A percentile compares a stretch with the other conserved stretches of the same genome.
Evolutionary conservation across 2,113 vertebrate genomes (phyloP).

Genomic region (Hippocampus abdominalis): DNA sequence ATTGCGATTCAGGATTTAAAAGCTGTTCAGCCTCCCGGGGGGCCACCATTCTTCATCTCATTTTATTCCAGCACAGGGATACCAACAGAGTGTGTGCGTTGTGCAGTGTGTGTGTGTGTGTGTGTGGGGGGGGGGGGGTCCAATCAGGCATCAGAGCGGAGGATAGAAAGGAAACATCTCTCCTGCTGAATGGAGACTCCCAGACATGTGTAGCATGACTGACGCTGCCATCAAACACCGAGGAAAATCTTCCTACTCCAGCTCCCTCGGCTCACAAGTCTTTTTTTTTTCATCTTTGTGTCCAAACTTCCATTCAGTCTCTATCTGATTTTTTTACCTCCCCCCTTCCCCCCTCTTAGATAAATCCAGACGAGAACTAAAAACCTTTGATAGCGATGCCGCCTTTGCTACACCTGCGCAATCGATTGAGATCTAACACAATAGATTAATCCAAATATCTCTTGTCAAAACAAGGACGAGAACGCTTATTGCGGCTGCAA

Average conservation of each 20-base stretch:
- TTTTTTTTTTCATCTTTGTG: conserved; percentile 16
- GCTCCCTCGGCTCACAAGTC: conserved; percentile 6
- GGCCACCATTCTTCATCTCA: conserved; percentile 50
- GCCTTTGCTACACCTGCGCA: not conserved
- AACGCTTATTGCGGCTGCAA: not conserved
- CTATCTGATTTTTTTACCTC: conserved; percentile 7
- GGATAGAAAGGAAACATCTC: conserved; percentile 57
- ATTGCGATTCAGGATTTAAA: conserved; percentile 63
- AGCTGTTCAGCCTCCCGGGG: conserved; percentile 40
- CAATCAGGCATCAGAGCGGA: conserved; percentile 50
- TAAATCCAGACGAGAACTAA: not conserved
- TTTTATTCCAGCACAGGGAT: conserved; percentile 38
- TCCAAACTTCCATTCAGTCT: conserved; percentile 9
- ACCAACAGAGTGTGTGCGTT: conserved; percentile 47
- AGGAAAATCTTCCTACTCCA: conserved; percentile 28
- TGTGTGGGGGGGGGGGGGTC: conserved; percentile 26
- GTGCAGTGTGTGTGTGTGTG: not conserved
- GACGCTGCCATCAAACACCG: conserved; percentile 45
- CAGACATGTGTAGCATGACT: conserved; percentile 49
- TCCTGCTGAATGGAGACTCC: conserved; percentile 49
- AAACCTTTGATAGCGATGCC: conserved; percentile 10
- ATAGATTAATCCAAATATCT: not conserved
- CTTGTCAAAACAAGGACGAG: not conserved
- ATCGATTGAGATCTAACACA: not conserved
- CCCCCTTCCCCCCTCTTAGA: no score